Base-by-base conservation (phyloP, 2,797 vertebrate genomes). In the Manis pentadactyla region DNA sequence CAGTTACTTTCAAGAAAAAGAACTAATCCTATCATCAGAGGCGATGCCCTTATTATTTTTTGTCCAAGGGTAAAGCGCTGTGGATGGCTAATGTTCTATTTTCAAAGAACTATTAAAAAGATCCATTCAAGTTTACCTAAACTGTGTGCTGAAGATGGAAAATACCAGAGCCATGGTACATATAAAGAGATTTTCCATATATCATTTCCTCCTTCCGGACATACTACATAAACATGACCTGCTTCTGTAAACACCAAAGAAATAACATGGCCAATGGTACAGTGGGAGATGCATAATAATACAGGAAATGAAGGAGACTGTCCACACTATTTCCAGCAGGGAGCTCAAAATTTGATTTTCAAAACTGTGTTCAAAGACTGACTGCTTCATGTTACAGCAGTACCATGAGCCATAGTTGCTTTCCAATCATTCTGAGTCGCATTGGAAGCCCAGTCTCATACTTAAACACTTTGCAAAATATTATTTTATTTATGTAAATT, bases 171-270 rank as follows among this genome's bases (percentile, higher is more conserved):
- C 86, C 85, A 55, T 0, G 57, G 78, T n/a, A 79, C 73, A 49
- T 53, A 91, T 81, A 57, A 93, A 94, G 95, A 73, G n/a, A 89
- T 92, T 96, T 97, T 97, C 95, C 73, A 97, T 89, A 64, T 66
- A 91, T 87, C 39, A 69, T 83, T 97, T 98, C 96, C 95, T 86
- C 64, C 49, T 57, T 93, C 93, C 2, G 2, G 73, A 96, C 46
- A 74, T 75, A 75, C 49, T 94, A 95, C 97, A 85, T 74, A 94
- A 97, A 97, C 79, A 92, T 34, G 68, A 94, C 18, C 46, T 88
- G 73, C 42, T 89, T 96, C 92, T 96, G 49, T 93, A 97, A 97
- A 97, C 79, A 93, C 68, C 77, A 13, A 59, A 93, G 66, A 87
- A 91, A 92, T 37, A 57, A 68, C 31, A 79, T 4, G 25, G 64